Evolutionary conservation across 1,140 invertebrate species (phyloP), one percentile per base, ranked within the genome.

Genomic region (Pararge aegeria): DNA sequence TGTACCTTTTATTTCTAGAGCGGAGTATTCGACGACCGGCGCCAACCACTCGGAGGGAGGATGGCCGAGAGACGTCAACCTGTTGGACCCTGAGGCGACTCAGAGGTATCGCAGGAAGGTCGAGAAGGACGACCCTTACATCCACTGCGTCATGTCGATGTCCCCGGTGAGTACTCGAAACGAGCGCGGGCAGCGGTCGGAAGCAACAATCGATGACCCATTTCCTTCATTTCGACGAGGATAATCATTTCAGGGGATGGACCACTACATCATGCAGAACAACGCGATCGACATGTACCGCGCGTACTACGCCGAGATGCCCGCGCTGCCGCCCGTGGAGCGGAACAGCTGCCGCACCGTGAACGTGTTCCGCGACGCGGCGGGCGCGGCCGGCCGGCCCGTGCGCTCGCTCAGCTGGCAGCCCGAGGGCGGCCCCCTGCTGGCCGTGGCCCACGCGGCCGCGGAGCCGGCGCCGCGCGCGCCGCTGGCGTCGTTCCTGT

Each of bases 61-160:
- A 1, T 99, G 98, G 98, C 97, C 98, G 0, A 97, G 97, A 88
- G 97, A 98, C 74, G 93, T 99, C 27, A 98, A 97, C 77, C 93
- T 94, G 63, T 88, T 93, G 5, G 98, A 99, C 83, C 92, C 94
- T 1, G 98, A 99, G 83, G 96, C 97, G 77, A 96, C 95, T 10
- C 92, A 92, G 73, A 91, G 97, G 59, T 98, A 97, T 75, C 93
- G 96, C 64, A 95, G 98, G 52, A 99, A 98, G 90, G 94, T 98
- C 19, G 97, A 99, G 89, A 99, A 98, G 87, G 98, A 99, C 87
- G 98, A 99, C 84, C 90, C 92, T 48, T 99, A 97, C 75, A 94
- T 96, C 73, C 94, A 95, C 62, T 94, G 96, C 58, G 94, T 98
- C 70, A 93, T 95, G 70, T 91, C 95, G 0, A 20, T 66, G 1